Percentiles rank a stretch among this genome's conserved stretches.
Conservation (phyloP, 1,140 invertebrate species). For the Leptinotarsa undecemlineata region DNA sequence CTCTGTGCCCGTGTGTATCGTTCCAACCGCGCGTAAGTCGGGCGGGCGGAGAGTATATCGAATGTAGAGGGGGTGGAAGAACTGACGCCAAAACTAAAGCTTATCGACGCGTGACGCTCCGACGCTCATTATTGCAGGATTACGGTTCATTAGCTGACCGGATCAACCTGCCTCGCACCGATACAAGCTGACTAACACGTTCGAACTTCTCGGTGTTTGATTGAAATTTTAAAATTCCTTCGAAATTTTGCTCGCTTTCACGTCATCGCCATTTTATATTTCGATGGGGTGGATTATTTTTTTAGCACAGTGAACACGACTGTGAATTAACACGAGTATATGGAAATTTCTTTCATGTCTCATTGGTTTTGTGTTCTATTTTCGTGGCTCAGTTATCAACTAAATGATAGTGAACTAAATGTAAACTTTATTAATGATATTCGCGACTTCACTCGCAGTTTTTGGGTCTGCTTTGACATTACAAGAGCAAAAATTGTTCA, state of each 20-base stretch:
- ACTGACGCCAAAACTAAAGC: constrained; percentile 45
- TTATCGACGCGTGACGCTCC: constrained; percentile 45
- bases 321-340: no score
- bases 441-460: no score
- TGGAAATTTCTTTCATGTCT: no score
- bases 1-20: constrained; percentile 27
- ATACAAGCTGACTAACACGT: constrained; percentile 32
- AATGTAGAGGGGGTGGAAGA: constrained; percentile 34
- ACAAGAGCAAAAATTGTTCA: no score
- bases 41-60: constrained; percentile 12
- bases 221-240: neutral
- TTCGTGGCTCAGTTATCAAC: no score
- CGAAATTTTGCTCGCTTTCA: neutral
- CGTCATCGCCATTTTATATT: no score
- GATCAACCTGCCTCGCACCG: constrained; percentile 43
- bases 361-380: no score
- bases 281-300: no score
- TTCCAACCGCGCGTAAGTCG: constrained; percentile 12
- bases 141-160: constrained; percentile 60
- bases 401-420: no score
- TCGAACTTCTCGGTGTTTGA: neutral
- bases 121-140: constrained; percentile 59
- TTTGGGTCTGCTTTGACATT: no score
- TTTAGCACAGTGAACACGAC: no score
- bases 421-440: no score